Evolutionary conservation across 2,888 invertebrate genomes (phyloP), one percentile per base, ranked within the genome.

Genomic region (Chymomyza amoena): DNA sequence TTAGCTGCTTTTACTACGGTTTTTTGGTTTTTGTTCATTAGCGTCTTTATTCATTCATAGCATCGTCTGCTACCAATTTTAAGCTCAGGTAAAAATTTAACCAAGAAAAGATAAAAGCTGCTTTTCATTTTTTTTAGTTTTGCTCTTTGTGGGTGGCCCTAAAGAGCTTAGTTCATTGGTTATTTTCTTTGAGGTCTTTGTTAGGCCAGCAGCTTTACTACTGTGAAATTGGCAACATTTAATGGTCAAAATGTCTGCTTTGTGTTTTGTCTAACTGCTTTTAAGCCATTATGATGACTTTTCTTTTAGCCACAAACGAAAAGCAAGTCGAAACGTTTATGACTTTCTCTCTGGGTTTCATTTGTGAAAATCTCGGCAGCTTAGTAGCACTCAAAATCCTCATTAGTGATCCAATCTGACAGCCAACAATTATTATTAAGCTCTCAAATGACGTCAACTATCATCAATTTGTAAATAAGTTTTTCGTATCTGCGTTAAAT

Each of bases 191-290:
- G 63, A 57, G 61, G 59, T 60, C 18, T 69, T 67, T 69, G 75
- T 76, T 78, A 64, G 25, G 65, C 61, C 61, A 65, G n/a, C 32
- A 61, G 79, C 71, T 79, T 78, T 73, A 80, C 84, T 79, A 77
- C 83, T 87, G 83, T 87, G 87, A 84, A 84, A 84, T 84, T 84
- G 83, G 83, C 83, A 84, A 86, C 73, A 76, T 77, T 86, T 83
- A 83, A 86, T 86, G 84, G 56, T 13, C 70, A 68, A 69, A 32
- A 66, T 72, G 69, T 72, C 63, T 66, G 73, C 76, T 75, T 78
- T 78, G 81, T 81, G 70, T 76, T 68, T 70, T 59, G 62, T 71
- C 80, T 87, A 84, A 84, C 80, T 87, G 80, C 76, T 73, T 81
- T 79, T 70, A 62, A 65, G 66, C 72, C 70, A 57, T 57, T 57